These are phyloP conservation scores for Malurus cyaneus DNA, from an alignment of 2,113 vertebrate genomes.

Conservation along the genomic window DNA sequence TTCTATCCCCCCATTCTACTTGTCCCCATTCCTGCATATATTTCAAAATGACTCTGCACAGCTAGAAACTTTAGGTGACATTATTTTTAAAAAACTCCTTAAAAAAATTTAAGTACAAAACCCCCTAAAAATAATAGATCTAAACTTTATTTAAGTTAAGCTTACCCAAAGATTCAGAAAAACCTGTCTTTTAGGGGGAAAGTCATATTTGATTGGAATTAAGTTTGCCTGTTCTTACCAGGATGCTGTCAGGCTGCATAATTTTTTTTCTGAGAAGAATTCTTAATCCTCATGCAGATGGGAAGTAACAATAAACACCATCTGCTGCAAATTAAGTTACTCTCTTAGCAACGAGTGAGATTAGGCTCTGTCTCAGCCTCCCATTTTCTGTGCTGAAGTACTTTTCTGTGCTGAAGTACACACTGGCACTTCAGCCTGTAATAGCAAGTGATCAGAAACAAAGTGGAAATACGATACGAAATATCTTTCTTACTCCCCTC, in stretches of 20 bases:
- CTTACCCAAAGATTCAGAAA: background rate
- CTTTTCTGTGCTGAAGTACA: conserved; percentile 21
- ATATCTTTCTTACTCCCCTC: background rate
- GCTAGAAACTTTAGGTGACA: background rate
- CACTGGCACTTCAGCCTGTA: background rate
- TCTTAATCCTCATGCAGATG: conserved; percentile 64
- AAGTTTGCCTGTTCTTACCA: conserved; percentile 13
- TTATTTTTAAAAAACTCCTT: background rate
- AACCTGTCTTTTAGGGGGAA: background rate
- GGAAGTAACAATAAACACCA: conserved; percentile 68
- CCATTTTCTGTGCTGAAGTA: conserved; percentile 33
- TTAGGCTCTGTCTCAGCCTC: background rate
- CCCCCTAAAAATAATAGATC: background rate
- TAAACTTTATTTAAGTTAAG: background rate
- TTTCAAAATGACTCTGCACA: background rate
- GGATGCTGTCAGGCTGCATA: background rate
- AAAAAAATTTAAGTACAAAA: background rate
- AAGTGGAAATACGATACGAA: conserved; percentile 5
- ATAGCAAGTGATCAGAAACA: background rate
- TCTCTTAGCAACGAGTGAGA: conserved; percentile 57
- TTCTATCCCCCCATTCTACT: no score
- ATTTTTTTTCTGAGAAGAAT: conserved; percentile 41
- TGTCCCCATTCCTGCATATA: background rate
- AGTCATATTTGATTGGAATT: background rate
- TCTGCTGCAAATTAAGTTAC: conserved; percentile 66